Evolutionary conservation across 2,113 vertebrate species (phyloP).

Genomic region (Platichthys flesus): DNA sequence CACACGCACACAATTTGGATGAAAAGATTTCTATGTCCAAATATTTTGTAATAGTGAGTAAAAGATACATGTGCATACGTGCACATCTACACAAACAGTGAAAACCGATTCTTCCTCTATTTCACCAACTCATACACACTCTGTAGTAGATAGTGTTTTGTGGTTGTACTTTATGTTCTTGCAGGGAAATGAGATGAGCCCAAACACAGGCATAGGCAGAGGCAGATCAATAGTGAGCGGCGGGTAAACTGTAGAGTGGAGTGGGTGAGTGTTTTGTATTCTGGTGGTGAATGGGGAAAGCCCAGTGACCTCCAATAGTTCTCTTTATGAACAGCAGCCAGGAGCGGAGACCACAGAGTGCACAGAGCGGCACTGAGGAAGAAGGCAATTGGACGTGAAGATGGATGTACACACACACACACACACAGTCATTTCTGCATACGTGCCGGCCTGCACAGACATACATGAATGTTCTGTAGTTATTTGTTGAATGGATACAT

Average conservation of each 20-base stretch:
- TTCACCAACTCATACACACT: slow-evolving; percentile 5
- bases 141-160: slow-evolving; percentile 23
- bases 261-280: slow-evolving; percentile 68
- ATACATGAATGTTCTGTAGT: slow-evolving; percentile 7
- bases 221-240: slow-evolving; percentile 45
- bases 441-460: background rate
- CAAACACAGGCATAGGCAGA: slow-evolving; percentile 2
- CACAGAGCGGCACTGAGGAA: slow-evolving; percentile 46
- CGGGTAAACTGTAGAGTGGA: slow-evolving; percentile 52
- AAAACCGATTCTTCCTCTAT: background rate
- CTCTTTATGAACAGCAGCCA: slow-evolving; percentile 68
- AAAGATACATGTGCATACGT: background rate
- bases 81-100: background rate
- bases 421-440: slow-evolving; percentile 35
- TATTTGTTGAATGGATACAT: slow-evolving; percentile 35
- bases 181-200: slow-evolving; percentile 37
- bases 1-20: background rate
- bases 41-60: slow-evolving; percentile 3
- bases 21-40: too few species aligned
- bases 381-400: slow-evolving; percentile 47
- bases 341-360: slow-evolving; percentile 56
- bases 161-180: slow-evolving; percentile 15
- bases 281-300: slow-evolving; percentile 75
- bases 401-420: slow-evolving; percentile 38
- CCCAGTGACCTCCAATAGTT: slow-evolving; percentile 75